Percentiles rank a stretch among this genome's conserved stretches.
phyloP scores from a whole-genome alignment of 2,888 invertebrate species.

The Galeopsomyia nigrocyanea region DNA sequence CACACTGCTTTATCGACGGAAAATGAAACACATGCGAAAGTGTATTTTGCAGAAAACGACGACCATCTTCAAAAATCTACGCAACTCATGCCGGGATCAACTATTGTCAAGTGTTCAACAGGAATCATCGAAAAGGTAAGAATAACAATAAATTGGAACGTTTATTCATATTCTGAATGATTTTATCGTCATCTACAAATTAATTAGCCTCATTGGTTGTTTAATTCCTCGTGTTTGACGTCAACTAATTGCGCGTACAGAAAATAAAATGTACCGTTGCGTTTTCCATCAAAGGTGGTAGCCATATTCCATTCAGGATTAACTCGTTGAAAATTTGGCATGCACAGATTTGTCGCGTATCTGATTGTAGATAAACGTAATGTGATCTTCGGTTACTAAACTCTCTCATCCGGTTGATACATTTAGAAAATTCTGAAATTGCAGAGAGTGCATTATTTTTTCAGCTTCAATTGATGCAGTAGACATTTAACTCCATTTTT shows the following conservation, averaged over 20 bases:
- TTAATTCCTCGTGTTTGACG: background rate
- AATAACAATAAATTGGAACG: slow-evolving; percentile 23
- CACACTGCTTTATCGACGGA: slow-evolving; percentile 1
- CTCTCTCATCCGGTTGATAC: background rate
- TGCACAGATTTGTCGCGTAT: slow-evolving; percentile 14
- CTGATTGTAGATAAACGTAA: background rate
- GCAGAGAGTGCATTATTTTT: background rate
- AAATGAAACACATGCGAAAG: background rate
- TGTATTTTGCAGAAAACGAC: background rate
- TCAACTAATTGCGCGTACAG: background rate
- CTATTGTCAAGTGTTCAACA: slow-evolving; percentile 36
- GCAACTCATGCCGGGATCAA: slow-evolving; percentile 29
- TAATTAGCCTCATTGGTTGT: background rate
- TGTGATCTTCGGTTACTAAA: slow-evolving; percentile 4
- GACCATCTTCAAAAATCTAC: slow-evolving; percentile 13
- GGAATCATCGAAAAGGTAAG: slow-evolving; percentile 34
- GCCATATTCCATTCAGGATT: slow-evolving; percentile 44
- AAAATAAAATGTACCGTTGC: slow-evolving; percentile 29
- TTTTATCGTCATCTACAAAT: background rate
- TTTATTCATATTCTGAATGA: background rate
- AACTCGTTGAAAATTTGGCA: slow-evolving; percentile 24
- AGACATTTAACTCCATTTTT: slow-evolving; percentile 18
- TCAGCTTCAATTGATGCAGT: slow-evolving; percentile 19
- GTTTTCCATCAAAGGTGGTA: slow-evolving; percentile 33
- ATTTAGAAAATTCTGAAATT: too few relatives aligned